These are phyloP conservation scores for Selene dorsalis DNA, from an alignment of 2,797 vertebrate genomes.

Conservation along the genomic window DNA sequence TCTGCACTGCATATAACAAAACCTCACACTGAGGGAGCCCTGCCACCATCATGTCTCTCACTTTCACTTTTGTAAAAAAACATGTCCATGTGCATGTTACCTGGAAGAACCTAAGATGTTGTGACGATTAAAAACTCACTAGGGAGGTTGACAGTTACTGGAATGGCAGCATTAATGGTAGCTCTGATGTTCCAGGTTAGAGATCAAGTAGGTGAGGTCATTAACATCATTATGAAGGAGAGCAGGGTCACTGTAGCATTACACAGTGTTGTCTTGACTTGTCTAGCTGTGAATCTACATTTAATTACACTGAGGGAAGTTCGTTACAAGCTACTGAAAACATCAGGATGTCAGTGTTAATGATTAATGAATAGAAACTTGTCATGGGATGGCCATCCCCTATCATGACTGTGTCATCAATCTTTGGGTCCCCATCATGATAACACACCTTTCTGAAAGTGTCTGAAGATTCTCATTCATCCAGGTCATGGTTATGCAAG, in stretches of 20 bases:
- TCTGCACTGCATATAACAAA: constrained; percentile 19
- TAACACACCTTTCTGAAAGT: background rate
- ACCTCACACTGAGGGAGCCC: background rate
- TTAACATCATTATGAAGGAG: constrained; percentile 22
- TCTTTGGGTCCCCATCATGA: background rate
- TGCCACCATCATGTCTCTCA: background rate
- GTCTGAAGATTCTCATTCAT: background rate
- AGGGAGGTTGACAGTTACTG: no score
- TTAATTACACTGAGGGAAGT: background rate
- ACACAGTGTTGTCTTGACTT: background rate
- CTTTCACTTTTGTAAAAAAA: background rate
- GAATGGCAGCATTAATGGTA: no score
- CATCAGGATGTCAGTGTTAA: background rate
- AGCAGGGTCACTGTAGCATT: constrained; percentile 10
- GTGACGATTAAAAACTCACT: no score
- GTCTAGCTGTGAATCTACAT: no score
- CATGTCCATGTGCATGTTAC: background rate
- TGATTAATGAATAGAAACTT: background rate
- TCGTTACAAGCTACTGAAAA: background rate
- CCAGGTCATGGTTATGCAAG: background rate
- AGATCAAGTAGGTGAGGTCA: constrained; percentile 54
- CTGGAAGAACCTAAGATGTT: background rate
- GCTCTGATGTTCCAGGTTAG: constrained; percentile 56
- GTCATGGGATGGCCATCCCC: background rate
- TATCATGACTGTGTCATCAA: background rate